Conservation (phyloP, 1,140 invertebrate genomes). For the Acromyrmex charruanus region DNA sequence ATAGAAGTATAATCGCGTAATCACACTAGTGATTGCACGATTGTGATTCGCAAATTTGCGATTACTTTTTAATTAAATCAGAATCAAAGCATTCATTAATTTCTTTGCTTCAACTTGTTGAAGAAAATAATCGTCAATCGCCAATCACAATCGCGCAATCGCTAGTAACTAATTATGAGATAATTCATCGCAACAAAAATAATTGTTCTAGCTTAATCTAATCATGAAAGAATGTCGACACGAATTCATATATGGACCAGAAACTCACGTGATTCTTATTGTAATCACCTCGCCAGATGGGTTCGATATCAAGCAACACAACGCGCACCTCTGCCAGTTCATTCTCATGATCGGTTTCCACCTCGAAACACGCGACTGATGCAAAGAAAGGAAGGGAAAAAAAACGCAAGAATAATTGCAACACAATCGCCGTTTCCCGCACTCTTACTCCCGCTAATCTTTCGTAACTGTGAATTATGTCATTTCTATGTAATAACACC, state of each 20-base stretch:
- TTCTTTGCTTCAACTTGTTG: too few relatives aligned
- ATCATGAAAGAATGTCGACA: not conserved
- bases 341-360: not conserved
- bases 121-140: too few relatives aligned
- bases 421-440: not conserved
- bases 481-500: constrained; percentile 45
- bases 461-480: constrained; percentile 51
- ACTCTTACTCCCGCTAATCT: not conserved
- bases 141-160: not conserved
- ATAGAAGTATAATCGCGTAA: not conserved
- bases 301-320: constrained; percentile 14
- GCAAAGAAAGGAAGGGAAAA: not conserved
- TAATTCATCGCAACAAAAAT: not conserved
- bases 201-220: not conserved
- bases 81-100: too few relatives aligned
- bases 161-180: not conserved
- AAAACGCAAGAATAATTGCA: constrained; percentile 16
- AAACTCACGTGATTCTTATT: constrained; percentile 42
- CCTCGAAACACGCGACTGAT: not conserved
- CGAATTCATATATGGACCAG: not conserved
- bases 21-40: too few relatives aligned
- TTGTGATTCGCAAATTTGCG: too few relatives aligned
- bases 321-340: not conserved
- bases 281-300: not conserved
- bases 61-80: too few relatives aligned